phyloP scores from a whole-genome alignment of 2,797 vertebrate genomes.

The Limosa lapponica region DNA sequence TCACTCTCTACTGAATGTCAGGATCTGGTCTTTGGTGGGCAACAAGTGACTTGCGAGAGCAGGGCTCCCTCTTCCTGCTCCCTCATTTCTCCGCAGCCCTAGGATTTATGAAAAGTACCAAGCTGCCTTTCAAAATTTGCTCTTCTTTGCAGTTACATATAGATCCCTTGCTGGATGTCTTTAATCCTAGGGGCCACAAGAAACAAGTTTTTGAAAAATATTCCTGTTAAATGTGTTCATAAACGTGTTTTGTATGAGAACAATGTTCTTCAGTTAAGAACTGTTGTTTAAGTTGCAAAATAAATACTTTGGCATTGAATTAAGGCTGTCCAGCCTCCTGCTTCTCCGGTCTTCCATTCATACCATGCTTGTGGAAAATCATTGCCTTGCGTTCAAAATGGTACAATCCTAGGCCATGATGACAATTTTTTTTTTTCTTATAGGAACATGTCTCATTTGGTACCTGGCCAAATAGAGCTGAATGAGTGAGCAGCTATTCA shows the following conservation, averaged over 20 bases:
- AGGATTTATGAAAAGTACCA: background rate
- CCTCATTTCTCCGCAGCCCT: background rate
- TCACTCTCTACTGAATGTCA: background rate
- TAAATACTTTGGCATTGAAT: background rate
- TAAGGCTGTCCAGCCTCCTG: background rate
- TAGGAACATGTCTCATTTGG: background rate
- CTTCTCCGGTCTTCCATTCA: background rate
- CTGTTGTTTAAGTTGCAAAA: background rate
- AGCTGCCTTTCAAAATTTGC: background rate
- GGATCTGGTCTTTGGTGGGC: background rate
- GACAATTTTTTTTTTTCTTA: background rate
- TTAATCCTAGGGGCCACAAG: background rate
- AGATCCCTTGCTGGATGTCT: background rate
- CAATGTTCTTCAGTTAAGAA: background rate
- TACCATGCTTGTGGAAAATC: background rate
- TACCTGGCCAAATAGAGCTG: background rate
- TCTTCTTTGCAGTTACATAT: background rate
- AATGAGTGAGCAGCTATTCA: background rate
- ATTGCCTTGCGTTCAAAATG: background rate
- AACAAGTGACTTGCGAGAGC: background rate
- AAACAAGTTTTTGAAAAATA: background rate
- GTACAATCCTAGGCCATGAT: background rate
- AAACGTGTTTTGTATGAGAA: background rate
- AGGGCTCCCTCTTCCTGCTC: background rate
- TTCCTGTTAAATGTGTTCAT: background rate